Base-by-base conservation (phyloP, 2,113 vertebrate genomes). In the Platysternon megacephalum region DNA sequence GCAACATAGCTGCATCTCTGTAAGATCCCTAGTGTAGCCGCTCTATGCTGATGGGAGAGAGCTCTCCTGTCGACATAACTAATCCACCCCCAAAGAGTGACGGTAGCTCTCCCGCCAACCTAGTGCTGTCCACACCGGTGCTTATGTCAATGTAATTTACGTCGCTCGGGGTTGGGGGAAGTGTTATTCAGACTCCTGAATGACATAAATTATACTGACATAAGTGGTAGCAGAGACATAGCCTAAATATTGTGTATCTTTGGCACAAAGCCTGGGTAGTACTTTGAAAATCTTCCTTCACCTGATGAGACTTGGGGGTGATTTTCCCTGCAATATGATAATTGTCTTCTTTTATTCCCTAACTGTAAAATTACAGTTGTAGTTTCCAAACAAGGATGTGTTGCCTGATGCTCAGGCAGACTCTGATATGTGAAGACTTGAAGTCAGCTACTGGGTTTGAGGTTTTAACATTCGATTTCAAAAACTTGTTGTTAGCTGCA, bases 211-310 rank as follows among this genome's bases (percentile, higher is more conserved):
- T 53, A 53, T 53, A 53, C 8, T 53, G 52, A 53, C 52, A 52
- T 3, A 52, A 52, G 51, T 52, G 17, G 19, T 52, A 21, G 51
- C 6, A 19, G 19, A 52, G 51, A 52, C 51, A 53, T 22, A 53
- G 21, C 21, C 7, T 53, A 53, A 53, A 53, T 94, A 84, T 79
- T 92, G 79, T 79, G 76, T 28, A 51, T 74, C 61, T 86, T 65
- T 87, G 95, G 87, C 85, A 87, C 91, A 88, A 90, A 92, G 61
- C 11, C 21, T 26, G 88, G 82, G 76, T 86, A 95, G 46, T 84
- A 91, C 93, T 97, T 58, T 87, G 56, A 94, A 92, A 89, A 72
- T 46, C 72, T 72, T 35, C 88, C 58, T 92, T 93, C 83, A 93
- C 94, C 86, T 90, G 93, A 94, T 92, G 90, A 94, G 91, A 86